Evolutionary conservation across 1,140 invertebrate genomes (phyloP).

Genomic region (Pseudomyrmex gracilis): DNA sequence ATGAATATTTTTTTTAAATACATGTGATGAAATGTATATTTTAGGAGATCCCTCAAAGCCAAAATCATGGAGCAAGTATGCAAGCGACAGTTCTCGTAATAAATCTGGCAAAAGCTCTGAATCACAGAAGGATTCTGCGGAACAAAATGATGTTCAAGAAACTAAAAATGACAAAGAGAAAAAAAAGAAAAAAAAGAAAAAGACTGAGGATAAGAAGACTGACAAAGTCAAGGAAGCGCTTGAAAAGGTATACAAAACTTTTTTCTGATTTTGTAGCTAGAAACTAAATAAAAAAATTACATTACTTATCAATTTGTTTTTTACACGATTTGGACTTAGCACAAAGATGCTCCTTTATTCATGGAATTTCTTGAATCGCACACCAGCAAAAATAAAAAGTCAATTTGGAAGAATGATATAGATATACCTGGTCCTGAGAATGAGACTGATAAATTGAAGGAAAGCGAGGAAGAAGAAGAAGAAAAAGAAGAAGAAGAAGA

Average conservation of each 20-base stretch:
- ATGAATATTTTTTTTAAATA: conserved; percentile 23
- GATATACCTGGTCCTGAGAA: conserved; percentile 84
- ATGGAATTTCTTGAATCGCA: conserved; percentile 95
- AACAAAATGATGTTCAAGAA: conserved; percentile 69
- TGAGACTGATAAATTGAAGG: conserved; percentile 53
- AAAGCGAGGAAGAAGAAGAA: conserved; percentile 39
- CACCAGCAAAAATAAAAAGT: conserved; percentile 86
- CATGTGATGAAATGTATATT: conserved; percentile 56
- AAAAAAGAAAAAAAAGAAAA: conserved; percentile 78
- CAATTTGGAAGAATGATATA: conserved; percentile 91
- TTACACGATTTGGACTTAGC: conserved; percentile 85
- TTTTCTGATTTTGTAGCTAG: conserved; percentile 13
- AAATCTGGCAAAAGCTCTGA: conserved; percentile 81
- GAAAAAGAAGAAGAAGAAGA: conserved; percentile 77
- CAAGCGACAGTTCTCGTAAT: conserved; percentile 89
- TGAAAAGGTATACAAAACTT: conserved; percentile 85
- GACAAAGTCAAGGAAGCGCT: conserved; percentile 88
- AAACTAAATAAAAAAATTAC: neutral
- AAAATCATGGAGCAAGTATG: conserved; percentile 96
- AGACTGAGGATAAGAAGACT: conserved; percentile 84
- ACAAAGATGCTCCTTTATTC: conserved; percentile 96
- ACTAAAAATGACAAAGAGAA: conserved; percentile 79
- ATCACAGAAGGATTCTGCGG: conserved; percentile 71
- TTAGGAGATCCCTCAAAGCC: conserved; percentile 92
- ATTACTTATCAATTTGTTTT: conserved; percentile 36